These are phyloP conservation scores for Acleris emargana DNA, from an alignment of 2,888 invertebrate genomes.

Conservation along the genomic window DNA sequence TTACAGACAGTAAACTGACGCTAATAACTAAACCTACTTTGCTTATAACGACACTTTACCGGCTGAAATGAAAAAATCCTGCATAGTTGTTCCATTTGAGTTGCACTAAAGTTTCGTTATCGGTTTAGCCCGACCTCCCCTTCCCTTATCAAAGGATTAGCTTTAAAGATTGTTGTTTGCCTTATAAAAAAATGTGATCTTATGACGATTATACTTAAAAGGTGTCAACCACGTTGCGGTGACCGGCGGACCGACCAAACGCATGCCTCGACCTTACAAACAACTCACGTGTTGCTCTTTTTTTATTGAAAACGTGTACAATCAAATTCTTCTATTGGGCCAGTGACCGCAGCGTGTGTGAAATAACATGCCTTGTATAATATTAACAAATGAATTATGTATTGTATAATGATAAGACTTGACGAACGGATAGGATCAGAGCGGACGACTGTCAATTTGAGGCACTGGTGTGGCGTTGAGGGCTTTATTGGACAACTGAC, in stretches of 20 bases:
- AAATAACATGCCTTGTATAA: slow-evolving; percentile 79
- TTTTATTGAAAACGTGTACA: neutral
- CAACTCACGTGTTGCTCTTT: neutral
- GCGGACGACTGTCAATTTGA: slow-evolving; percentile 72
- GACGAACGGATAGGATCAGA: slow-evolving; percentile 69
- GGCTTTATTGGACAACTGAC: slow-evolving; percentile 55
- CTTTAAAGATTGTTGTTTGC: slow-evolving; percentile 84
- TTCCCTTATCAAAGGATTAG: slow-evolving; percentile 75
- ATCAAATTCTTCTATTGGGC: slow-evolving; percentile 10
- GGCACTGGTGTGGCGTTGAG: slow-evolving; percentile 56
- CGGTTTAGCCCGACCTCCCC: slow-evolving; percentile 58
- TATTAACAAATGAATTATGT: slow-evolving; percentile 80
- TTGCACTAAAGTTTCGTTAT: slow-evolving; percentile 54
- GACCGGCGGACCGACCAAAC: slow-evolving; percentile 43
- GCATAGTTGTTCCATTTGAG: slow-evolving; percentile 19
- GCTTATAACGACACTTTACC: neutral
- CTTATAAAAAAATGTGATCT: slow-evolving; percentile 83
- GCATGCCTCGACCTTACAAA: neutral
- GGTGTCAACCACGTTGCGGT: slow-evolving; percentile 62
- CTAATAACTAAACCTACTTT: neutral
- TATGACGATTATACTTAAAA: slow-evolving; percentile 80
- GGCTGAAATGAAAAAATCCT: neutral
- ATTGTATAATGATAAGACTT: slow-evolving; percentile 71
- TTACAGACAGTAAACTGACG: slow-evolving; percentile 5
- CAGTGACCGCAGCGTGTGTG: slow-evolving; percentile 61